phyloP scores from a whole-genome alignment of 1,140 invertebrate genomes.

The Radopholus similis region DNA sequence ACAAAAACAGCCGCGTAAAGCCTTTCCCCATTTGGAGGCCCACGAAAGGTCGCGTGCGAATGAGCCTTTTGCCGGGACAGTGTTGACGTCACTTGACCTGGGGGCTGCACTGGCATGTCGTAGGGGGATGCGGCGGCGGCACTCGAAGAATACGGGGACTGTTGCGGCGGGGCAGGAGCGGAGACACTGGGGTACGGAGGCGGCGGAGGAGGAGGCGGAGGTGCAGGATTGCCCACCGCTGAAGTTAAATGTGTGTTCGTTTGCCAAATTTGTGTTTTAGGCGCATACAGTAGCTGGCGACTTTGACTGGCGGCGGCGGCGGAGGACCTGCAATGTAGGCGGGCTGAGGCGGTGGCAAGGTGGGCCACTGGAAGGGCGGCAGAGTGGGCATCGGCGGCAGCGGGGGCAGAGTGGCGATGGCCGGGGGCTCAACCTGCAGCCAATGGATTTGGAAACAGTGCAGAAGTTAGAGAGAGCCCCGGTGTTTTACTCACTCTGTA shows the following conservation, averaged over 20 bases:
- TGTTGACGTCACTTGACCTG: background rate
- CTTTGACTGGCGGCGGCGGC: background rate
- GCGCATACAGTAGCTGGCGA: background rate
- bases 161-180: background rate
- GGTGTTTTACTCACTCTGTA: background rate
- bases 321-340: constrained; percentile 2
- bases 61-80: background rate
- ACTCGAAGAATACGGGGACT: too few relatives aligned
- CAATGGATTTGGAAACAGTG: background rate
- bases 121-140: background rate
- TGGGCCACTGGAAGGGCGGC: background rate
- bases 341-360: background rate
- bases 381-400: background rate
- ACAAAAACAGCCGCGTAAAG: too few relatives aligned
- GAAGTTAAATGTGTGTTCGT: background rate
- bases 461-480: background rate
- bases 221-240: background rate
- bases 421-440: background rate
- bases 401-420: background rate
- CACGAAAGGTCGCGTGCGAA: too few relatives aligned
- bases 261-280: background rate
- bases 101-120: background rate
- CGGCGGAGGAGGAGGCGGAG: background rate
- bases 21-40: too few relatives aligned
- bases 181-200: background rate